These are phyloP conservation scores for Hydrozoanthus gracilis DNA, from an alignment of 92 coral and sea anemone species.

Conservation along the genomic window DNA sequence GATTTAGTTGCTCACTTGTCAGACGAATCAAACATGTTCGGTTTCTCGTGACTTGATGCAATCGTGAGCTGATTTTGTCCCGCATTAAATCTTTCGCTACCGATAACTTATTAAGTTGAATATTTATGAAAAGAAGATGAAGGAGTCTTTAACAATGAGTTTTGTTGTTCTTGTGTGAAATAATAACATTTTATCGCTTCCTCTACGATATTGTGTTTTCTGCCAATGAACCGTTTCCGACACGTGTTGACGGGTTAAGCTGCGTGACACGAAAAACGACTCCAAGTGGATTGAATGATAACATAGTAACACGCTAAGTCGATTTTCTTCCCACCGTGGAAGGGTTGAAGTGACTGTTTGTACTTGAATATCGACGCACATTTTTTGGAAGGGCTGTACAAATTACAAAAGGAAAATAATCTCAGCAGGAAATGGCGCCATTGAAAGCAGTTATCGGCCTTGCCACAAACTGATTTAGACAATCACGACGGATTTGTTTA, in stretches of 20 bases:
- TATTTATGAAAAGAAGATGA: conserved; percentile 18
- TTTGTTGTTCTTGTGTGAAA: conserved; percentile 34
- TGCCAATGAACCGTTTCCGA: not conserved
- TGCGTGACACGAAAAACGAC: conserved; percentile 17
- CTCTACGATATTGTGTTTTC: conserved; percentile 30
- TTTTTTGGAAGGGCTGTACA: not conserved
- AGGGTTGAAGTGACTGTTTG: not conserved
- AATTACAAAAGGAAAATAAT: not conserved
- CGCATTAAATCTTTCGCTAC: conserved; percentile 27
- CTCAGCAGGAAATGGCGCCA: not conserved
- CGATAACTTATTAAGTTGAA: not conserved
- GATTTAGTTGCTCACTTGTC: not conserved
- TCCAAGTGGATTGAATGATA: not conserved
- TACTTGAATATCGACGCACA: not conserved
- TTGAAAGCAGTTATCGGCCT: not conserved
- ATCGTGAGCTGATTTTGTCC: not conserved
- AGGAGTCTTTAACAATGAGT: conserved; percentile 7
- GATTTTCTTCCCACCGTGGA: not conserved
- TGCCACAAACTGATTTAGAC: not conserved
- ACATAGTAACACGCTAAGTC: not conserved
- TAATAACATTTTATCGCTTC: conserved; percentile 45
- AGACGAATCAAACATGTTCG: not conserved
- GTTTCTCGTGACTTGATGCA: conserved; percentile 13
- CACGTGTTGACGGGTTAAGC: conserved; percentile 36
- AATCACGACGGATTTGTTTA: not conserved